Percentiles rank a stretch among this genome's conserved stretches.
phyloP scores from a whole-genome alignment of 1,140 invertebrate genomes.

The Andrena cerasifolii region DNA sequence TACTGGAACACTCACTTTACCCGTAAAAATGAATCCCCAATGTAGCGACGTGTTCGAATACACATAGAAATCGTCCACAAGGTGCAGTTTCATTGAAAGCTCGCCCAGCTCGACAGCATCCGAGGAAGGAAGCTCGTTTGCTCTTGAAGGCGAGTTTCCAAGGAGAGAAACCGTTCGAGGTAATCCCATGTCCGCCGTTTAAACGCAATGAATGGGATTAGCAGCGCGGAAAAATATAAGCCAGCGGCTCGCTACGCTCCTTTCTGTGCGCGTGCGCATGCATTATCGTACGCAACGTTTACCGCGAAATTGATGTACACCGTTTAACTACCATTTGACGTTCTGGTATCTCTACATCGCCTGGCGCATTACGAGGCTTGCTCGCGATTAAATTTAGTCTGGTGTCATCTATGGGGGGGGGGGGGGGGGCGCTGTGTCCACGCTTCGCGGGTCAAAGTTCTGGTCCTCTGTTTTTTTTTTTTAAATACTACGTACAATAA shows the following conservation, averaged over 20 bases:
- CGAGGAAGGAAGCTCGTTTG: too few relatives aligned
- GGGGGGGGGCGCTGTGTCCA: too few relatives aligned
- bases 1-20: too few relatives aligned
- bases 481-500: too few relatives aligned
- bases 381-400: not conserved
- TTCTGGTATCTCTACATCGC: not conserved
- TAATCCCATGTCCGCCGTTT: constrained; percentile 22
- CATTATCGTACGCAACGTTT: constrained; percentile 30
- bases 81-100: too few relatives aligned
- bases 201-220: constrained; percentile 36
- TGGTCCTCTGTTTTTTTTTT: too few relatives aligned
- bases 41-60: too few relatives aligned
- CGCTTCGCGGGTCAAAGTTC: too few relatives aligned
- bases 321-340: constrained; percentile 31
- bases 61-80: too few relatives aligned
- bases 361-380: not conserved
- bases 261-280: not conserved
- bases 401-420: not conserved
- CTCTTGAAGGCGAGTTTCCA: too few relatives aligned
- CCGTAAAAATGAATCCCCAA: too few relatives aligned
- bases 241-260: not conserved
- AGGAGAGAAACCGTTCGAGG: constrained; percentile 9
- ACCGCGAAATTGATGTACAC: constrained; percentile 30
- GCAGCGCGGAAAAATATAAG: constrained; percentile 33
- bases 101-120: too few relatives aligned